Percentiles rank a stretch among this genome's conserved stretches.
phyloP scores from a whole-genome alignment of 1,140 invertebrate genomes.

The Zaprionus kolodkinae region DNA sequence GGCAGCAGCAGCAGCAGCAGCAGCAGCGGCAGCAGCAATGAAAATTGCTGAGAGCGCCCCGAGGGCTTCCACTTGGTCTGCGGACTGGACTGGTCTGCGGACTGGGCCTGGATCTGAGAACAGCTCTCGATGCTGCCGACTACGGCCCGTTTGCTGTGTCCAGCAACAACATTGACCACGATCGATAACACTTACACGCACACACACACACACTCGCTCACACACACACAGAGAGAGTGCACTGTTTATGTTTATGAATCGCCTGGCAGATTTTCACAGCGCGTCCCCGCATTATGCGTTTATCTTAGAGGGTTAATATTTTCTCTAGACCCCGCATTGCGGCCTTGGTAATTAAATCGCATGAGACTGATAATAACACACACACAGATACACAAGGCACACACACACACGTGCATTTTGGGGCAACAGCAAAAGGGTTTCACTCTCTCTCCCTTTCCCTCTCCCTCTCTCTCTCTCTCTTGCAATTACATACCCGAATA shows the following conservation, averaged over 20 bases:
- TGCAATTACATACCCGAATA: slow-evolving; percentile 55
- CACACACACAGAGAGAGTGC: slow-evolving; percentile 16
- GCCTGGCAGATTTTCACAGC: slow-evolving; percentile 65
- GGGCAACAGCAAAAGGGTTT: slow-evolving; percentile 59
- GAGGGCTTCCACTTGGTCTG: slow-evolving; percentile 74
- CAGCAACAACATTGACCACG: slow-evolving; percentile 76
- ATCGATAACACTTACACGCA: slow-evolving; percentile 69
- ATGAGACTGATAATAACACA: slow-evolving; percentile 65
- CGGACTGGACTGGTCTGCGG: slow-evolving; percentile 2
- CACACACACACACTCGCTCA: slow-evolving; percentile 9
- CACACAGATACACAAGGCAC: too few relatives aligned
- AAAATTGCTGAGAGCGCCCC: slow-evolving; percentile 83
- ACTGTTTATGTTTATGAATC: slow-evolving; percentile 74
- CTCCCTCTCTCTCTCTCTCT: slow-evolving; percentile 19
- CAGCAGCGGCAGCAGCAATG: slow-evolving; percentile 56
- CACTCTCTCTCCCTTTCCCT: neutral
- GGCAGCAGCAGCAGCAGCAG: slow-evolving; percentile 3
- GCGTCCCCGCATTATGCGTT: slow-evolving; percentile 64
- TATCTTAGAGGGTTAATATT: slow-evolving; percentile 75
- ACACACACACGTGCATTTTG: neutral
- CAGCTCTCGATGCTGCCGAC: slow-evolving; percentile 24
- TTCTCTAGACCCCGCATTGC: slow-evolving; percentile 56
- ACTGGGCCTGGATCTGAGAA: slow-evolving; percentile 58
- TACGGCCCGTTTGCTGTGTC: slow-evolving; percentile 56
- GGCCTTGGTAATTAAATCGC: slow-evolving; percentile 77